These are phyloP conservation scores for Dicyrtoma fusca DNA, from an alignment of 2,888 invertebrate species.

Conservation along the genomic window DNA sequence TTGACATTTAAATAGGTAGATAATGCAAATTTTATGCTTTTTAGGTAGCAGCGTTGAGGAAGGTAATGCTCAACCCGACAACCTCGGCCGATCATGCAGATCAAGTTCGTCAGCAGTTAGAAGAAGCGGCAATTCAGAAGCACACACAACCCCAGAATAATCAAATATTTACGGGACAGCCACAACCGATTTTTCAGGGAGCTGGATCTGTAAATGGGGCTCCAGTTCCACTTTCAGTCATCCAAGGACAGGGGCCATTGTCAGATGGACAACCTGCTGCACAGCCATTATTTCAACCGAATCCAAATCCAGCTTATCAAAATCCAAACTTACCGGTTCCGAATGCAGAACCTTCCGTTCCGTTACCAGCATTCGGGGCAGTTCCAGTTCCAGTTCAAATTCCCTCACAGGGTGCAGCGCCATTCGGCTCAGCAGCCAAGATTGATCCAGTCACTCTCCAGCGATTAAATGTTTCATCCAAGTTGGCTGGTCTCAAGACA, in stretches of 20 bases:
- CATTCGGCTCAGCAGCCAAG: too few species aligned
- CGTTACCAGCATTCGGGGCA: background rate
- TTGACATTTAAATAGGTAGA: background rate
- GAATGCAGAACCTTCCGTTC: background rate
- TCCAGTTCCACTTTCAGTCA: background rate
- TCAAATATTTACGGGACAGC: background rate
- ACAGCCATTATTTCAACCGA: background rate
- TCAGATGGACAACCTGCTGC: too few species aligned
- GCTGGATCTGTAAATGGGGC: background rate
- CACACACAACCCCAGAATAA: constrained; percentile 6
- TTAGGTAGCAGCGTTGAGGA: constrained; percentile 19
- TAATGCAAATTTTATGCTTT: constrained; percentile 6
- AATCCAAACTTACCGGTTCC: background rate
- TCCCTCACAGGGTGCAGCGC: background rate
- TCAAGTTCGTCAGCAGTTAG: constrained; percentile 17
- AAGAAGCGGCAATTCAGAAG: constrained; percentile 17
- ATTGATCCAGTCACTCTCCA: constrained; percentile 17
- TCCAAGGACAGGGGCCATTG: too few species aligned
- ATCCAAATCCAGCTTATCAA: background rate
- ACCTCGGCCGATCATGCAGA: constrained; percentile 33
- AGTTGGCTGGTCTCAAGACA: constrained; percentile 14
- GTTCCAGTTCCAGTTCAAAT: background rate
- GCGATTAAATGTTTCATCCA: constrained; percentile 7
- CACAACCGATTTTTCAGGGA: background rate
- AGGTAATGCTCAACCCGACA: constrained; percentile 14